These are phyloP conservation scores for Pseudolycoriella hygida DNA, from an alignment of 2,888 invertebrate species.

Conservation along the genomic window DNA sequence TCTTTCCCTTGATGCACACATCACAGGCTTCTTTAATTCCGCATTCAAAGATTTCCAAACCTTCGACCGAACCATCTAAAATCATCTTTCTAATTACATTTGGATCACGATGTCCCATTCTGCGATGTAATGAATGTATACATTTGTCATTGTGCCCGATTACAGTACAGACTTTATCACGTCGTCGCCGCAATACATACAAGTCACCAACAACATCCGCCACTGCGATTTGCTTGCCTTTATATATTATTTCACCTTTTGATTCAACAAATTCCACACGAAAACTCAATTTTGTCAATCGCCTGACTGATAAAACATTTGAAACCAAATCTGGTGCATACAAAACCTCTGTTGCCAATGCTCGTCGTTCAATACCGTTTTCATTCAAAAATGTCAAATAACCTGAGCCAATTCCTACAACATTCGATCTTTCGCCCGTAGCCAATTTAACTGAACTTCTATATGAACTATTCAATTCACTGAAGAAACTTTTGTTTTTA, in stretches of 20 bases:
- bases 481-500: background rate
- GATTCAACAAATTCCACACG: too few relatives aligned
- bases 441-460: background rate
- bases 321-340: slow-evolving; percentile 10
- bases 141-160: slow-evolving; percentile 2
- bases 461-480: background rate
- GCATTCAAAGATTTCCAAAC: slow-evolving; percentile 10
- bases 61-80: slow-evolving; percentile 3
- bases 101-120: background rate
- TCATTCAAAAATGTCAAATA: too few relatives aligned
- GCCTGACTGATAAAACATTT: slow-evolving; percentile 10
- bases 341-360: slow-evolving; percentile 8
- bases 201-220: too few relatives aligned
- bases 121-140: too few relatives aligned
- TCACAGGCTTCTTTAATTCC: slow-evolving; percentile 9
- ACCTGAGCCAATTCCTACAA: background rate
- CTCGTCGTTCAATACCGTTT: background rate
- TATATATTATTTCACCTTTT: background rate
- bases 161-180: background rate
- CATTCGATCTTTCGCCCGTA: background rate
- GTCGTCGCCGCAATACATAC: slow-evolving; percentile 3
- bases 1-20: slow-evolving; percentile 14
- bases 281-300: slow-evolving; percentile 5
- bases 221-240: slow-evolving; percentile 3
- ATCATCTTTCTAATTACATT: slow-evolving; percentile 4